phyloP scores from a whole-genome alignment of 2,113 vertebrate genomes.

The Misgurnus mizolepis region DNA sequence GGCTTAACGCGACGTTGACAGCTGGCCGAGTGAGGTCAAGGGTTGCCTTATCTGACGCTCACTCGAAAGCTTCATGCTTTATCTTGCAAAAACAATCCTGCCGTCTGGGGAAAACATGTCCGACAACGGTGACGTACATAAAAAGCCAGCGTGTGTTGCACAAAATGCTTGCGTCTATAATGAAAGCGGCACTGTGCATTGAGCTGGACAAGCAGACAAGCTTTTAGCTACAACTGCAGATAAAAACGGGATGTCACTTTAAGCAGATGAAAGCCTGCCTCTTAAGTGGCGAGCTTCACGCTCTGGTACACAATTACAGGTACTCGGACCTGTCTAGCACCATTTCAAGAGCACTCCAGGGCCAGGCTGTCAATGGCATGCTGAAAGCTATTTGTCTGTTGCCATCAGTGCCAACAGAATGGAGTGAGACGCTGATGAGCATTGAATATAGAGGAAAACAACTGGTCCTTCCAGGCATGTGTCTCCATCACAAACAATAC shows the following conservation, averaged over 20 bases:
- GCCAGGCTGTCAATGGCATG: constrained; percentile 87
- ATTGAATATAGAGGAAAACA: constrained; percentile 76
- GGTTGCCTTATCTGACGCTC: constrained; percentile 64
- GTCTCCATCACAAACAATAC: constrained; percentile 68
- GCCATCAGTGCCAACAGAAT: constrained; percentile 85
- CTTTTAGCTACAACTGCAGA: constrained; percentile 61
- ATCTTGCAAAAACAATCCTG: constrained; percentile 31
- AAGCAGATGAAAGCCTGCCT: constrained; percentile 92
- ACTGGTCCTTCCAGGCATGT: constrained; percentile 62
- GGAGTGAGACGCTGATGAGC: constrained; percentile 86
- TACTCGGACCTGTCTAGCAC: constrained; percentile 93
- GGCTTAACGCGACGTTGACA: constrained; percentile 76
- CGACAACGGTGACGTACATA: not conserved
- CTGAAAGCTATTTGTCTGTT: constrained; percentile 90
- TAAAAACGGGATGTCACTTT: constrained; percentile 85
- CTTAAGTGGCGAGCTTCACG: constrained; percentile 86
- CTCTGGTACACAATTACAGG: constrained; percentile 93
- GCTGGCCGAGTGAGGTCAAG: constrained; percentile 74
- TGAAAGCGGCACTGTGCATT: constrained; percentile 35
- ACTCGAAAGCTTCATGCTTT: constrained; percentile 36
- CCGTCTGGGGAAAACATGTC: constrained; percentile 9
- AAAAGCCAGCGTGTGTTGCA: not conserved
- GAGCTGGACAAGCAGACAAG: constrained; percentile 58
- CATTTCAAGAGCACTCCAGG: constrained; percentile 91
- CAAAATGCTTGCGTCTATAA: constrained; percentile 3